Percentiles rank a stretch among this genome's conserved stretches.
phyloP scores from a whole-genome alignment of 2,797 vertebrate species.

The Coregonus sp. region DNA sequence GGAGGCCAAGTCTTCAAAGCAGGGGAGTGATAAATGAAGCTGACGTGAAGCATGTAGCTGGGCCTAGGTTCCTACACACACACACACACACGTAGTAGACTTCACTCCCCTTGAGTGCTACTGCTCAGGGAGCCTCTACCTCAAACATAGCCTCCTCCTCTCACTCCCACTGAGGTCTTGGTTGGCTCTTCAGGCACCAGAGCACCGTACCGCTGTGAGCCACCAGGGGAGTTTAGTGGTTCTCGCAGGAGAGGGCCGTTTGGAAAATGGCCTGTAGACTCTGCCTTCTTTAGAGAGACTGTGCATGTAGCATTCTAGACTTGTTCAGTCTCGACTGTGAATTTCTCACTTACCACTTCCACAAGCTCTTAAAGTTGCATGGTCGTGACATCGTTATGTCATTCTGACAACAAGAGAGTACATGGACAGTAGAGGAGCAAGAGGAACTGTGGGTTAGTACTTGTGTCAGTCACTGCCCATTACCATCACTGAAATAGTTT shows the following conservation, averaged over 20 bases:
- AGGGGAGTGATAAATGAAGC: constrained; percentile 30
- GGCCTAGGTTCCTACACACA: constrained; percentile 9
- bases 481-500: background rate
- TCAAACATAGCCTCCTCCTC: constrained; percentile 26
- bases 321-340: background rate
- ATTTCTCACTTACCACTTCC: background rate
- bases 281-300: background rate
- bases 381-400: background rate
- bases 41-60: background rate
- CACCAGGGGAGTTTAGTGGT: background rate
- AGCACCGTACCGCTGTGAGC: background rate
- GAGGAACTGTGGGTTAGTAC: background rate
- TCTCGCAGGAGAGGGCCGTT: background rate
- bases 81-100: background rate
- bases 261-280: background rate
- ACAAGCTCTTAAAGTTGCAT: too few relatives aligned
- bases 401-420: background rate
- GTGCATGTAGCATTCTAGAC: background rate
- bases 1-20: constrained; percentile 24
- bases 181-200: constrained; percentile 11
- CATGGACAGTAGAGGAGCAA: background rate
- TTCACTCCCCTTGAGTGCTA: constrained; percentile 22
- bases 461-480: too few relatives aligned
- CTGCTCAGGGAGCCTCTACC: constrained; percentile 24
- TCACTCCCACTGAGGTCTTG: constrained; percentile 23